phyloP scores from a whole-genome alignment of 2,113 vertebrate species.

The Abramis brama region DNA sequence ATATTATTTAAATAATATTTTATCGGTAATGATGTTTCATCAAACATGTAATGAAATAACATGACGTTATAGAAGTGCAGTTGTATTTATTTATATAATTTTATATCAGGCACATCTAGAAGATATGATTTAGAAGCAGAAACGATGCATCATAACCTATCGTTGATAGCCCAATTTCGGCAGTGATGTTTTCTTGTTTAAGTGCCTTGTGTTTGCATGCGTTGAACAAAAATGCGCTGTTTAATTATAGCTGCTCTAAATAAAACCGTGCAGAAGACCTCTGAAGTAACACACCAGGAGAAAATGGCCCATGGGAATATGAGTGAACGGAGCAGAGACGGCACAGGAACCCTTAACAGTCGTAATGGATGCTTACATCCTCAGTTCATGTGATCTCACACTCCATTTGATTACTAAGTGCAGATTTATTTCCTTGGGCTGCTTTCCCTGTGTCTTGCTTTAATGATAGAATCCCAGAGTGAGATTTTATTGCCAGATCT shows the following conservation, averaged over 20 bases:
- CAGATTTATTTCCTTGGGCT: slow-evolving; percentile 37
- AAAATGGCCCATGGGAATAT: slow-evolving; percentile 28
- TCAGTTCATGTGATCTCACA: slow-evolving; percentile 29
- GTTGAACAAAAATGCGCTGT: neutral
- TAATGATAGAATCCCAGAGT: neutral
- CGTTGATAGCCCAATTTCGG: neutral
- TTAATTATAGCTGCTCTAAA: slow-evolving; percentile 44
- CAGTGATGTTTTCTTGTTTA: neutral
- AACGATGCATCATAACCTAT: neutral
- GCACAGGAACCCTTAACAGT: slow-evolving; percentile 18
- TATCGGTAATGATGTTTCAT: neutral
- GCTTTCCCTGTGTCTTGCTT: neutral
- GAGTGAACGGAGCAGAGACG: slow-evolving; percentile 25
- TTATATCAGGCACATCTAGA: neutral
- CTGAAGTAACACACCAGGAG: slow-evolving; percentile 35
- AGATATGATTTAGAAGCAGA: neutral
- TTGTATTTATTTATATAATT: neutral
- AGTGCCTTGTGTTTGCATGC: slow-evolving; percentile 14
- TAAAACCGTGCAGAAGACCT: slow-evolving; percentile 21
- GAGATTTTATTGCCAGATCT: slow-evolving; percentile 10
- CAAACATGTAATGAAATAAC: neutral
- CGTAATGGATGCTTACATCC: slow-evolving; percentile 34
- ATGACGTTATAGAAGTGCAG: no score
- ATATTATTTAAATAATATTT: neutral
- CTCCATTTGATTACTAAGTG: slow-evolving; percentile 33